These are phyloP conservation scores for Megastigmus dorsalis DNA, from an alignment of 2,888 invertebrate genomes.

Conservation along the genomic window DNA sequence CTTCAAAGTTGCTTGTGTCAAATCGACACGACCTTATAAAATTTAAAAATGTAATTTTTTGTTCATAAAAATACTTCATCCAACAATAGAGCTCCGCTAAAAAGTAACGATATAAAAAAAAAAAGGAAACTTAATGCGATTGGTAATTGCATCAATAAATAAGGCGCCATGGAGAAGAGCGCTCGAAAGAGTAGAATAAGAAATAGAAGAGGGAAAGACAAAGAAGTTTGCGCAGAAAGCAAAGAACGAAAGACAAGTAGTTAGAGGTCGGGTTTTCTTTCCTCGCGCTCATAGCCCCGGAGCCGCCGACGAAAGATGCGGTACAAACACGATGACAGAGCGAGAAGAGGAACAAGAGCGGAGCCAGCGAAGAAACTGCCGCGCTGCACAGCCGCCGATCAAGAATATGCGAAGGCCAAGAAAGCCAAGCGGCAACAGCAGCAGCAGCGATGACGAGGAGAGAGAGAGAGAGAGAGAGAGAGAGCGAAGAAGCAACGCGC, in stretches of 20 bases:
- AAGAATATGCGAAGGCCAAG: conserved; percentile 14
- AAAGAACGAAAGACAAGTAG: conserved; percentile 29
- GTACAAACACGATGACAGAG: conserved; percentile 56
- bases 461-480: too few relatives aligned
- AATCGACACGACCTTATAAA: too few relatives aligned
- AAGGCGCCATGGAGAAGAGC: neutral
- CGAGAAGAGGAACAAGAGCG: conserved; percentile 56
- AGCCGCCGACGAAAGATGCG: conserved; percentile 21
- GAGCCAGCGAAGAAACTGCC: conserved; percentile 48
- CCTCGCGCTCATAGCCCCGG: conserved; percentile 60
- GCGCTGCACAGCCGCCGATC: neutral
- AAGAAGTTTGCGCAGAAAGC: conserved; percentile 22
- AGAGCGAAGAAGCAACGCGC: too few relatives aligned
- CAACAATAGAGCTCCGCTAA: too few relatives aligned
- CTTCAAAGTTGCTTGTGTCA: too few relatives aligned
- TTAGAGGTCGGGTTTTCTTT: conserved; percentile 53
- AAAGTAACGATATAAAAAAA: too few relatives aligned
- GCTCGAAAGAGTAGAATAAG: neutral
- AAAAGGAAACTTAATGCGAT: too few relatives aligned
- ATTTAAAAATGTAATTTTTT: too few relatives aligned
- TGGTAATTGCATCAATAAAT: conserved; percentile 15
- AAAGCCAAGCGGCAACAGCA: neutral
- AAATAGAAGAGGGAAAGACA: neutral
- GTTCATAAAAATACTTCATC: too few relatives aligned
- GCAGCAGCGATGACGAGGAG: conserved; percentile 26